Percentiles rank a stretch among this genome's conserved stretches.
Conservation (phyloP, 1,140 invertebrate genomes). For the Scaptomyza pallida region DNA sequence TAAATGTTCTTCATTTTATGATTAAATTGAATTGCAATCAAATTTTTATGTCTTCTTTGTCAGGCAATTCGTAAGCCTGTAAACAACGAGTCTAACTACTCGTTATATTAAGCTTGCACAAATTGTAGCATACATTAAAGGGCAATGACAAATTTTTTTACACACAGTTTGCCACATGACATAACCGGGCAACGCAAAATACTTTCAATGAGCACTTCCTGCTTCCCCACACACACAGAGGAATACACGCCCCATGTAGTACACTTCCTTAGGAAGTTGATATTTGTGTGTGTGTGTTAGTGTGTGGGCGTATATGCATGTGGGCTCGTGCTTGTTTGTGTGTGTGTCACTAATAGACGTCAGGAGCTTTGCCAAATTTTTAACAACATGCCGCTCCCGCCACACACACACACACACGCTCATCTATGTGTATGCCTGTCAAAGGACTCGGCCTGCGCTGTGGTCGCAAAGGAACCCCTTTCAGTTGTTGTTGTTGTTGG, state of each 20-base stretch:
- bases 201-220: slow-evolving; percentile 59
- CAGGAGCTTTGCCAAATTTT: slow-evolving; percentile 44
- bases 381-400: slow-evolving; percentile 24
- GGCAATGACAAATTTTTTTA: slow-evolving; percentile 43
- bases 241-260: slow-evolving; percentile 19
- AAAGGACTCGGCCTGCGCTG: slow-evolving; percentile 21
- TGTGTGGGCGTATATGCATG: background rate
- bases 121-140: slow-evolving; percentile 51
- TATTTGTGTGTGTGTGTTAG: background rate
- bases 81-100: slow-evolving; percentile 8
- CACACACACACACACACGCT: slow-evolving; percentile 10
- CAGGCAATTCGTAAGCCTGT: slow-evolving; percentile 18
- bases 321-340: background rate
- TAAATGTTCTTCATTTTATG: no score
- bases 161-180: slow-evolving; percentile 47
- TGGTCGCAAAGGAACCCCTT: slow-evolving; percentile 37
- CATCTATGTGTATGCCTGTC: slow-evolving; percentile 6
- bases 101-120: slow-evolving; percentile 12
- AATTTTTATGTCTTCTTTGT: slow-evolving; percentile 1
- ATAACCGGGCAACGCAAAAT: slow-evolving; percentile 46
- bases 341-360: slow-evolving; percentile 43
- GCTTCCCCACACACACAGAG: background rate
- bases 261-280: slow-evolving; percentile 44
- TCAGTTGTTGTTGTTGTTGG: slow-evolving; percentile 29
- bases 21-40: no score